These are phyloP conservation scores for Tolmerus cingulatus DNA, from an alignment of 2,888 invertebrate genomes.

Conservation along the genomic window DNA sequence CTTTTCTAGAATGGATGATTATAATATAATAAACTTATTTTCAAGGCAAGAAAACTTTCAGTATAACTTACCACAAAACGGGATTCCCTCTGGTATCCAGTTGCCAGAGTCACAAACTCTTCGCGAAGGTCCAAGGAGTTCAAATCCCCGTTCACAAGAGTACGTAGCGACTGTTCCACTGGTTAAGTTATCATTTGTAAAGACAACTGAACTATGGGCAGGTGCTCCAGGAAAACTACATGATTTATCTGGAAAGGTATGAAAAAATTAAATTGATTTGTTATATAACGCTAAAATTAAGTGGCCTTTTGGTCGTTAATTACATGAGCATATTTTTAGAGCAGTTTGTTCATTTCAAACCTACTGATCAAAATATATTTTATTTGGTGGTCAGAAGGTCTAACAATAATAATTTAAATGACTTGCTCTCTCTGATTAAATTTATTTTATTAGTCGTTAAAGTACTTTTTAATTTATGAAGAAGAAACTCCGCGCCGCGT, in stretches of 20 bases:
- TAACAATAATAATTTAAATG: too few relatives aligned
- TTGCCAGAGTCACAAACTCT: slow-evolving; percentile 79
- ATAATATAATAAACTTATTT: background rate
- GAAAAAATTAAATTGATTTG: background rate
- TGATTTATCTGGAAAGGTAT: slow-evolving; percentile 56
- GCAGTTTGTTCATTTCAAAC: too few relatives aligned
- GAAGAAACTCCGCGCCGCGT: too few relatives aligned
- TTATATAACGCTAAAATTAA: background rate
- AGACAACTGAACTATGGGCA: slow-evolving; percentile 83
- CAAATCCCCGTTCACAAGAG: slow-evolving; percentile 87
- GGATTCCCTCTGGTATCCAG: slow-evolving; percentile 90
- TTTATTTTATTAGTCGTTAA: too few relatives aligned
- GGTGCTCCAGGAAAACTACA: slow-evolving; percentile 92
- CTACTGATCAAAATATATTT: too few relatives aligned
- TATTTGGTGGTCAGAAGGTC: too few relatives aligned
- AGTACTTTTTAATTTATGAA: too few relatives aligned
- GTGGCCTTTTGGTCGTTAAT: too few relatives aligned
- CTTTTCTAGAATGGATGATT: too few relatives aligned
- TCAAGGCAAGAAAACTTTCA: background rate
- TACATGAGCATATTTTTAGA: too few relatives aligned
- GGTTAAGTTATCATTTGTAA: slow-evolving; percentile 70
- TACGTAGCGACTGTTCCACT: slow-evolving; percentile 77
- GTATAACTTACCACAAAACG: slow-evolving; percentile 89
- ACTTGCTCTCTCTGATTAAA: too few relatives aligned
- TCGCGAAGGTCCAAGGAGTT: slow-evolving; percentile 85